Evolutionary conservation across 2,113 vertebrate species (phyloP).

Genomic region (Ophiodon elongatus): DNA sequence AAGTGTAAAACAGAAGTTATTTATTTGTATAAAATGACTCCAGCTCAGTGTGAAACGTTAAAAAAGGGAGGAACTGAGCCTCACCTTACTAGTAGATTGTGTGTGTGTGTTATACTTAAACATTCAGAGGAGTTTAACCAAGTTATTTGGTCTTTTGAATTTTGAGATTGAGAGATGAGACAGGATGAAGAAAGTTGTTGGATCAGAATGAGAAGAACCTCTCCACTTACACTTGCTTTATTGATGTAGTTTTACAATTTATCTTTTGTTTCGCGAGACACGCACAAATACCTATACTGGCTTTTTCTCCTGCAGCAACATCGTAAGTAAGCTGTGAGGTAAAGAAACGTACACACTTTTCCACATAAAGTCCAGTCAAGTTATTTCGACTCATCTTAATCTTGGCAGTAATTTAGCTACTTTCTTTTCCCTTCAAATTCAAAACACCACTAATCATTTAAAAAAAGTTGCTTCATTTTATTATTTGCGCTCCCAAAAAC

Average conservation of each 20-base stretch:
- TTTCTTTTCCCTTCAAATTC: neutral
- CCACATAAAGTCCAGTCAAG: neutral
- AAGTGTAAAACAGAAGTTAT: neutral
- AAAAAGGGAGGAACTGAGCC: neutral
- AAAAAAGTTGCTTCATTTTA: neutral
- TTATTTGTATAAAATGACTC: neutral
- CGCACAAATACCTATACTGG: neutral
- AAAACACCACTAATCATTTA: neutral
- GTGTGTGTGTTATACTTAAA: conserved; percentile 24
- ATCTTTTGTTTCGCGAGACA: neutral
- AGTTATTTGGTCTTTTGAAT: conserved; percentile 7
- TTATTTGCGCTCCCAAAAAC: too few relatives aligned
- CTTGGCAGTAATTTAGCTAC: neutral
- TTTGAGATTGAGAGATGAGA: conserved; percentile 14
- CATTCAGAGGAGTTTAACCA: conserved; percentile 17
- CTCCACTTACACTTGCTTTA: neutral
- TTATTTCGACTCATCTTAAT: neutral
- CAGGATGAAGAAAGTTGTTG: conserved; percentile 22
- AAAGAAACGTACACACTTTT: neutral
- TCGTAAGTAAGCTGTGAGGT: neutral
- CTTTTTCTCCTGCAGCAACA: neutral
- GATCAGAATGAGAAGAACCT: conserved; percentile 9
- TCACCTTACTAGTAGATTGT: neutral
- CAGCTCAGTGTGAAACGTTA: neutral
- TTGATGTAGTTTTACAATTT: neutral